Base-by-base conservation (phyloP, 2,113 vertebrate species). In the Tor tambroides region DNA sequence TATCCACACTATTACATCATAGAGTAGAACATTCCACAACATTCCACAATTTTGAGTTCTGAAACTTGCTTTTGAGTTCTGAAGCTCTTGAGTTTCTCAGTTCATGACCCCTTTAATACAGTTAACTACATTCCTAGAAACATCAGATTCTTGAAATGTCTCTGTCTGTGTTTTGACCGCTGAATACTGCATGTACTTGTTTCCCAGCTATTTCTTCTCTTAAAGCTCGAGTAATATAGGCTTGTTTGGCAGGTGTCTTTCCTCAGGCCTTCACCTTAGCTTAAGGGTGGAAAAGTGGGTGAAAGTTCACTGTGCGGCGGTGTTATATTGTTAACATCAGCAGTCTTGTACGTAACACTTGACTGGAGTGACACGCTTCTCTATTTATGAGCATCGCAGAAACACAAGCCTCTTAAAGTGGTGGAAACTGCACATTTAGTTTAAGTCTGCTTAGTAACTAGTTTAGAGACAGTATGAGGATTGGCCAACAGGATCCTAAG, bases 221-320 rank as follows among this genome's bases (percentile, higher is more conserved):
- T 43, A 43, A 43, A 43, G 41, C 41, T 46, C 0, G 1, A 76
- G 43, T 5, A 2, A 1, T 23, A 1, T 74, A 0, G 2, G 17
- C 19, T 35, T 54, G 21, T 80, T 61, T 32, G 49, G 49, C 51
- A 35, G 76, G 77, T 61, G 21, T 26, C 12, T 78, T 28, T 41
- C 17, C 5, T 4, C 71, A 54, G 63, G 83, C 26, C 21, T 75
- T 65, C 46, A 69, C 21, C 76, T 74, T 19, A 59, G 63, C 23
- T 84, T 79, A 49, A 38, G 43, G 88, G 81, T 72, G 82, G 46
- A 80, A 69, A 93, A 93, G 82, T 91, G 65, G 90, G 93, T 85
- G 86, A 94, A 92, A 92, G 93, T 89, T 94, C 85, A 93, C 71
- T 76, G 80, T 38, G 19, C n/a, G n/a, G 43, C 41, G 32, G 35